Percentiles rank a stretch among this genome's conserved stretches.
These are phyloP conservation scores for Pseudopipra pipra DNA, from an alignment of 2,113 vertebrate genomes.

Conservation along the genomic window DNA sequence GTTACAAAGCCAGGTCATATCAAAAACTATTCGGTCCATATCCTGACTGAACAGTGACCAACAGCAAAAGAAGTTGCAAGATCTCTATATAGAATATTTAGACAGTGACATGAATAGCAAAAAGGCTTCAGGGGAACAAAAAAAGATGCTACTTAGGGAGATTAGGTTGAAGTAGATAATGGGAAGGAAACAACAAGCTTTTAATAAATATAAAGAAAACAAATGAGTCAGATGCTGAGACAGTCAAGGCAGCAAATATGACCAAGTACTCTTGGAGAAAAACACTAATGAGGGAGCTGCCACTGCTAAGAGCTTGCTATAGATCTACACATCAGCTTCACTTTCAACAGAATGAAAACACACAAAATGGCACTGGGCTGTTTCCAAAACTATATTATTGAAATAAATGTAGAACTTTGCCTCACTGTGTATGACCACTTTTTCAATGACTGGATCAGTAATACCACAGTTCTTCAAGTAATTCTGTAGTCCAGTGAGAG, in stretches of 20 bases:
- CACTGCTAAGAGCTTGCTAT: not conserved
- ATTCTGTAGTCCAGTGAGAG: not conserved
- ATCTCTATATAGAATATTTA: not conserved
- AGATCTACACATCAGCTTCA: not conserved
- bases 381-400: not conserved
- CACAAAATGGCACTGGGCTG: not conserved
- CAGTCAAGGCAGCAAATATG: not conserved
- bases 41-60: not conserved
- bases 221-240: not conserved
- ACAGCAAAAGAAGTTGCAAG: conserved; percentile 13
- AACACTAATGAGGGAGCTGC: not conserved
- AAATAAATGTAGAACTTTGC: not conserved
- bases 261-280: not conserved
- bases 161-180: not conserved
- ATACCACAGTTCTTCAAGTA: not conserved
- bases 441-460: not conserved
- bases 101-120: not conserved
- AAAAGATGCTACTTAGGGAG: not conserved
- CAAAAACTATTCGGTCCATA: not conserved
- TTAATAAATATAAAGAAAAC: not conserved
- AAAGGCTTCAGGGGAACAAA: not conserved
- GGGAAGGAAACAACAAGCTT: not conserved
- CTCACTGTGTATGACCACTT: not conserved
- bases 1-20: not conserved
- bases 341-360: not conserved